Evolutionary conservation across 1,140 invertebrate genomes (phyloP).

Genomic region (Calliopsis andreniformis): DNA sequence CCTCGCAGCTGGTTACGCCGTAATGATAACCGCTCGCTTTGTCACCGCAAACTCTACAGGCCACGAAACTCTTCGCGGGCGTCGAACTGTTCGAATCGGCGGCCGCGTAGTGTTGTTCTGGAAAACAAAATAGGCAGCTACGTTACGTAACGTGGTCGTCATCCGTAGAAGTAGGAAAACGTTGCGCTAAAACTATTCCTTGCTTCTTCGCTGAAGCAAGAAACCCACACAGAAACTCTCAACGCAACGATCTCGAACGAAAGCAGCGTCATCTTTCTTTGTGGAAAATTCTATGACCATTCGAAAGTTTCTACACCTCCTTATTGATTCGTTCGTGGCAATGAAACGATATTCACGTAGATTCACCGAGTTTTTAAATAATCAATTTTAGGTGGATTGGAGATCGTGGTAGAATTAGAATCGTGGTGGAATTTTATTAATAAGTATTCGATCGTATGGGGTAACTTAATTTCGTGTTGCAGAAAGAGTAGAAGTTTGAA

Average conservation of each 20-base stretch:
- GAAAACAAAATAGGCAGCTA: slow-evolving; percentile 74
- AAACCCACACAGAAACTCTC: background rate
- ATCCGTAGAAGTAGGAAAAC: slow-evolving; percentile 11
- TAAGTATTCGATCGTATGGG: no score
- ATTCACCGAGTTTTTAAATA: no score
- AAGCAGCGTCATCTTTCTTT: background rate
- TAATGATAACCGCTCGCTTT: slow-evolving; percentile 99
- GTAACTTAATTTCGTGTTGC: no score
- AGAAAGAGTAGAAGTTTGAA: no score
- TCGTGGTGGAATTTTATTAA: no score
- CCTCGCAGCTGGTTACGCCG: slow-evolving; percentile 99
- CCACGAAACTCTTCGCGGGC: slow-evolving; percentile 92
- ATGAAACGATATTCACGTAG: no score
- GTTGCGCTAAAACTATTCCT: background rate
- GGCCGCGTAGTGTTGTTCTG: slow-evolving; percentile 89
- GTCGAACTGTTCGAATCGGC: slow-evolving; percentile 89
- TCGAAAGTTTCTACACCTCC: no score
- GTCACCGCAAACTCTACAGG: slow-evolving; percentile 99
- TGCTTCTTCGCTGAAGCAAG: background rate
- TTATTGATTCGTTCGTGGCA: no score
- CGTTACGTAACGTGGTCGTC: slow-evolving; percentile 18
- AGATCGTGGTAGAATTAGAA: no score
- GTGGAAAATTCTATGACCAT: background rate
- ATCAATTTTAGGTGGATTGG: no score
- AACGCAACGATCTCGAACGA: background rate